Evolutionary conservation across 2,797 vertebrate species (phyloP).

Genomic region (Cygnus olor): DNA sequence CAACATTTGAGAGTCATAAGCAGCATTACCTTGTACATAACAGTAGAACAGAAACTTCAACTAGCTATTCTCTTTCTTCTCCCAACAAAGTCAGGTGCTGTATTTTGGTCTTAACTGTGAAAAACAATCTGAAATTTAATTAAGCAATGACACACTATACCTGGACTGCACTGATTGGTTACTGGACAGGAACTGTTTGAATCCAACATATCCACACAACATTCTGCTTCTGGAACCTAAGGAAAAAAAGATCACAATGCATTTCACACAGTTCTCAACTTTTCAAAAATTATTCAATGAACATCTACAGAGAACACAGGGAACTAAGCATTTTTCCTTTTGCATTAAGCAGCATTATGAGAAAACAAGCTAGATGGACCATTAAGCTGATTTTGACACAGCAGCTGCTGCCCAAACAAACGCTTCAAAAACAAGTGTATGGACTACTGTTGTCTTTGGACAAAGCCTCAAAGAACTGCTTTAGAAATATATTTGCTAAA

Average conservation of each 20-base stretch:
- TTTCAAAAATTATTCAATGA: not conserved
- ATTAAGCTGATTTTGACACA: not conserved
- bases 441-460: not conserved
- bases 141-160: conserved; percentile 28
- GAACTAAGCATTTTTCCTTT: not conserved
- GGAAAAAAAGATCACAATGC: not conserved
- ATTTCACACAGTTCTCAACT: not conserved
- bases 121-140: not conserved
- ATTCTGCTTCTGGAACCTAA: conserved; percentile 69
- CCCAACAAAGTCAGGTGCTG: not conserved
- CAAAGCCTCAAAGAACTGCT: not conserved
- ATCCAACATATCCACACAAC: conserved; percentile 74
- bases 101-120: not conserved
- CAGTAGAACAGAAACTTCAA: not conserved
- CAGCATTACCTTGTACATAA: not conserved
- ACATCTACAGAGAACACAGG: accelerated
- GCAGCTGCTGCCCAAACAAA: not conserved
- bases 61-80: not conserved
- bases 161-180: conserved; percentile 76
- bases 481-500: not conserved
- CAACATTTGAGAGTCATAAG: not conserved
- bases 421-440: not conserved
- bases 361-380: not conserved
- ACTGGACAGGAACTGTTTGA: conserved; percentile 72
- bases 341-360: not conserved